phyloP scores from a whole-genome alignment of 2,888 invertebrate species.

The Luperina nickerlii region DNA sequence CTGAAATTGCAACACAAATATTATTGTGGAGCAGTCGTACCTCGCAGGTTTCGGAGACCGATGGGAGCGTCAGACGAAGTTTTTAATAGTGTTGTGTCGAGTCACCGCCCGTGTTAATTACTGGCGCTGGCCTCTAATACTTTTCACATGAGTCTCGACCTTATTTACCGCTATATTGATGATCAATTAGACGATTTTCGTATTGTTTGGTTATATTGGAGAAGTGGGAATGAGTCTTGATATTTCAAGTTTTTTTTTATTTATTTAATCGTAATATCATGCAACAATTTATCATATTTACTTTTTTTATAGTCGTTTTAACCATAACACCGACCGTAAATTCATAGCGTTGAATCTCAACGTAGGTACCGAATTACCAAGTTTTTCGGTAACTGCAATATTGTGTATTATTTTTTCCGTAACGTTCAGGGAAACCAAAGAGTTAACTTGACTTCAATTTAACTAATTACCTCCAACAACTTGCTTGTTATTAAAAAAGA shows the following conservation, averaged over 20 bases:
- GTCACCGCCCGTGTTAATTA: slow-evolving; percentile 70
- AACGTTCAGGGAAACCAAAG: background rate
- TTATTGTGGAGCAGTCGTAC: background rate
- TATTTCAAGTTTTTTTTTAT: background rate
- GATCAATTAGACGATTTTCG: slow-evolving; percentile 34
- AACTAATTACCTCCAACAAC: background rate
- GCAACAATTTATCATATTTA: background rate
- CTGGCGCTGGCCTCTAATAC: slow-evolving; percentile 53
- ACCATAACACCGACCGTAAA: background rate
- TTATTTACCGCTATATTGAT: slow-evolving; percentile 37
- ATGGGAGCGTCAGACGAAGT: slow-evolving; percentile 61
- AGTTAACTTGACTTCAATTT: background rate
- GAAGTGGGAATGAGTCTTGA: background rate
- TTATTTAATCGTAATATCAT: background rate
- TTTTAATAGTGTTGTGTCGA: slow-evolving; percentile 73
- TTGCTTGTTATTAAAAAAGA: background rate
- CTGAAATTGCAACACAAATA: slow-evolving; percentile 29
- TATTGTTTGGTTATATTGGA: background rate
- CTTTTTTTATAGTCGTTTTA: background rate
- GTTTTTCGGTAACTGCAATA: background rate
- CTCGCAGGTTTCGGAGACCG: slow-evolving; percentile 30
- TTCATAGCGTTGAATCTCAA: background rate
- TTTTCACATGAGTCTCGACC: slow-evolving; percentile 52
- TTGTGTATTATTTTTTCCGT: background rate
- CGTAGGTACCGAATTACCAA: background rate